phyloP scores from a whole-genome alignment of 2,888 invertebrate species.

The Mesorhabditis belari region DNA sequence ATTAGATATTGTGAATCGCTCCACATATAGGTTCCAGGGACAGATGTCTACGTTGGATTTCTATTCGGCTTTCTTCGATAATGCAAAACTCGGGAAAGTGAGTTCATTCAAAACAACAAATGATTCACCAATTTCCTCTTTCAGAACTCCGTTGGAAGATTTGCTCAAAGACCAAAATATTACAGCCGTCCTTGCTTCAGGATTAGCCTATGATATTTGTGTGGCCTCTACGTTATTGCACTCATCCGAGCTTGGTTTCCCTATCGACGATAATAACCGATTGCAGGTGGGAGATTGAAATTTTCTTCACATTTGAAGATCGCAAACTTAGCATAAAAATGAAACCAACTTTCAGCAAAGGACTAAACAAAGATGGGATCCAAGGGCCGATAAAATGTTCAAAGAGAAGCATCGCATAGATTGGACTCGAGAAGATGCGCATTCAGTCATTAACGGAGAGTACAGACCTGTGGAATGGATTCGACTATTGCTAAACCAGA shows the following conservation, averaged over 20 bases:
- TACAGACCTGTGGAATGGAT: not conserved
- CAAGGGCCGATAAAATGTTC: slow-evolving; percentile 35
- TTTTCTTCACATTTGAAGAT: not conserved
- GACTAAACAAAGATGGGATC: slow-evolving; percentile 34
- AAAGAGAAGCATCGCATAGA: slow-evolving; percentile 3
- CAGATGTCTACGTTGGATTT: slow-evolving; percentile 89
- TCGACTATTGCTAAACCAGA: not conserved
- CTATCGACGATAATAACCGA: slow-evolving; percentile 37
- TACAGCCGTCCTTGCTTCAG: slow-evolving; percentile 87
- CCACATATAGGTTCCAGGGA: no score
- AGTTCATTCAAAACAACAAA: no score
- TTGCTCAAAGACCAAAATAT: slow-evolving; percentile 73
- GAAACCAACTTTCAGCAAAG: slow-evolving; percentile 43
- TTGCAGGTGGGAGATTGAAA: slow-evolving; percentile 26
- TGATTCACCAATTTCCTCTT: not conserved
- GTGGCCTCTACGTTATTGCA: slow-evolving; percentile 59
- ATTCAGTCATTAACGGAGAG: not conserved
- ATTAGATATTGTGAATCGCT: no score
- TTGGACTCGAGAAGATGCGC: not conserved
- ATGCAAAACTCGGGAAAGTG: slow-evolving; percentile 69
- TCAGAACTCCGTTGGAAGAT: slow-evolving; percentile 73
- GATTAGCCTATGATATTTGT: slow-evolving; percentile 88
- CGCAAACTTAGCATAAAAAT: not conserved
- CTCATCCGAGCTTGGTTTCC: slow-evolving; percentile 32
- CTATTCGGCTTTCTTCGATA: slow-evolving; percentile 97